Evolutionary conservation across 2,888 invertebrate genomes (phyloP), one percentile per base, ranked within the genome.

Genomic region (Chrysolina oricalcia): DNA sequence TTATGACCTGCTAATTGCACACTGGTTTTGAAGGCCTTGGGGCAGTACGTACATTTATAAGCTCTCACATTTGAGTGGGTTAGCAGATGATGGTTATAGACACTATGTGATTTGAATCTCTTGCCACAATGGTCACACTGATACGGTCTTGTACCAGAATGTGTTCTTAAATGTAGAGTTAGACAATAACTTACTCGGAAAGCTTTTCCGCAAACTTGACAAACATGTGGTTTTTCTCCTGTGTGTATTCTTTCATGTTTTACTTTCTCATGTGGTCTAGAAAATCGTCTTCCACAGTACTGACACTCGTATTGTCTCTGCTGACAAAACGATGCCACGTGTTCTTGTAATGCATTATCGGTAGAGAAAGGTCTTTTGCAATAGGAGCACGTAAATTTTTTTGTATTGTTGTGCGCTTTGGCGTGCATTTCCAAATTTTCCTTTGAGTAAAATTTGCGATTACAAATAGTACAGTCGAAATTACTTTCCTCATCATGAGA

Each of bases 231-330:
- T 83, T 95, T 95, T 84, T 95, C 95, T 0, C 93, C 93, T 0
- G 95, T 95, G 82, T 95, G 95, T 83, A 95, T 93, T n/a, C 95
- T 90, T 87, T 95, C 95, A 83, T 95, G 95, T 87, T 95, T 95
- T 0, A 95, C 95, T 87, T 95, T 95, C 83, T 95, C 95, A 82
- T 94, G 94, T 0, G 95, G 95, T 56, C 94, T 90, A 2, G 92
- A 90, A 83, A 95, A 95, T 76, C 93, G 90, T 71, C 94, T 90
- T 0, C 92, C 92, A 83, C 95, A 95, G 85, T 93, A 95, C 74
- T 92, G 90, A 83, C 95, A 95, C 66, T 91, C 91, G 86, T 94
- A 95, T 2, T 92, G 92, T 17, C 90, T 87, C 71, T 88, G 84
- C 50, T 87, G 85, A 43, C 89, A 80, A 8, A 63, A 53, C 43